Evolutionary conservation across 1,140 invertebrate genomes (phyloP).

Genomic region (Episyrphus balteatus): DNA sequence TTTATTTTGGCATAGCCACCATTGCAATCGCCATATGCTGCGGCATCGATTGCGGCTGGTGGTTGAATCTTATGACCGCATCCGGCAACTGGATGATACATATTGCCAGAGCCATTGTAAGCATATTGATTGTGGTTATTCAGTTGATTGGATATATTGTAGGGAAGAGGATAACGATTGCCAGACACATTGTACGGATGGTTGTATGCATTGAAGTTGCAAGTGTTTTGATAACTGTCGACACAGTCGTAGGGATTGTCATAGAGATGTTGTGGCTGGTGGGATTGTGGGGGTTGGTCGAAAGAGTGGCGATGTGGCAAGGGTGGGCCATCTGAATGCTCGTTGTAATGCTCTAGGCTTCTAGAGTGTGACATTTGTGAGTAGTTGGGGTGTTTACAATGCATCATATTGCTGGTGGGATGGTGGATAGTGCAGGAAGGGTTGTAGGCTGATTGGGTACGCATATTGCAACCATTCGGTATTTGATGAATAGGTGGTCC

Average conservation of each 20-base stretch:
- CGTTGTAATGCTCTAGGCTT: slow-evolving; percentile 35
- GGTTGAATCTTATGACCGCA: not conserved
- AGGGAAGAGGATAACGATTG: slow-evolving; percentile 33
- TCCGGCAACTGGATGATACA: not conserved
- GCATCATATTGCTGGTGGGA: not conserved
- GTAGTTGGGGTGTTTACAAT: not conserved
- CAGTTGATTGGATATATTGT: slow-evolving; percentile 31
- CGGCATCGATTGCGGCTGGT: not conserved
- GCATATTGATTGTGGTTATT: slow-evolving; percentile 30
- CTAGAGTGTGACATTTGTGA: slow-evolving; percentile 29
- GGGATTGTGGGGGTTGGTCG: slow-evolving; percentile 27
- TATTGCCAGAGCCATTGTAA: slow-evolving; percentile 10
- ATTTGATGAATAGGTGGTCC: not conserved
- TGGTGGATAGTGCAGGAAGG: slow-evolving; percentile 3
- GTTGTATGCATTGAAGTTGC: slow-evolving; percentile 9
- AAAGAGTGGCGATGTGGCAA: slow-evolving; percentile 33
- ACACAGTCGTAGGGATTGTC: slow-evolving; percentile 29
- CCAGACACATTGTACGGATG: slow-evolving; percentile 31
- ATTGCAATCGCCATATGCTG: not conserved
- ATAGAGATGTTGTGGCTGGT: slow-evolving; percentile 17
- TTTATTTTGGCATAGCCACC: not conserved
- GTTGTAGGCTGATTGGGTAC: slow-evolving; percentile 4
- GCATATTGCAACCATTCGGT: slow-evolving; percentile 2
- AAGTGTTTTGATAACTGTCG: slow-evolving; percentile 15
- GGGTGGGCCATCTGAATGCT: slow-evolving; percentile 13